These are phyloP conservation scores for Pristiophorus japonicus DNA, from an alignment of 2,113 vertebrate species.

Conservation along the genomic window DNA sequence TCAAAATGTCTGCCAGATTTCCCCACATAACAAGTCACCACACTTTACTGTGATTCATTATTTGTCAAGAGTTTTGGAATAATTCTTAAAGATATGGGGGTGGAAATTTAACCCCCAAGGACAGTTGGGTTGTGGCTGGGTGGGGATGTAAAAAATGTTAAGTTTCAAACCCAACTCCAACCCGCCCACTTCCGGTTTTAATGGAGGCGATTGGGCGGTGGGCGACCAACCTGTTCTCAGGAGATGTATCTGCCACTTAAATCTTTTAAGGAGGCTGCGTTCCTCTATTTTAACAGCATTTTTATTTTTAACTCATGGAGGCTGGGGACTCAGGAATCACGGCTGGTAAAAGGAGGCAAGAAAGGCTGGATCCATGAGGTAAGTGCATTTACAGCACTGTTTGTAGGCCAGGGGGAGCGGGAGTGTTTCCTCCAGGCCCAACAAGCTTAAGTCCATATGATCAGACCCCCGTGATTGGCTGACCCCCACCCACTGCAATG, in stretches of 20 bases:
- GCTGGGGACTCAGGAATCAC: background rate
- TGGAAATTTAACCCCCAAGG: background rate
- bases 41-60: background rate
- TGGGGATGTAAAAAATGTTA: background rate
- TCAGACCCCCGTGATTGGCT: background rate
- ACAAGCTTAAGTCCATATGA: background rate
- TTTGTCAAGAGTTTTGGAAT: background rate
- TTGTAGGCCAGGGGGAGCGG: background rate
- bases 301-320: background rate
- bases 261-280: background rate
- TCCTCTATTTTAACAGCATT: background rate
- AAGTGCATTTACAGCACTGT: background rate
- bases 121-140: background rate
- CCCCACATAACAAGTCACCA: background rate
- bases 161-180: background rate
- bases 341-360: background rate
- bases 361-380: background rate
- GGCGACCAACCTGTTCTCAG: background rate
- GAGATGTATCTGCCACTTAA: background rate
- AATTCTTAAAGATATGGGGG: background rate
- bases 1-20: background rate
- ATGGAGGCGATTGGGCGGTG: background rate
- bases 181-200: background rate
- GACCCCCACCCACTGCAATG: too few species aligned
- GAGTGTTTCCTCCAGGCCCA: background rate